Evolutionary conservation across 2,797 vertebrate species (phyloP).

Genomic region (Taenioides sp.): DNA sequence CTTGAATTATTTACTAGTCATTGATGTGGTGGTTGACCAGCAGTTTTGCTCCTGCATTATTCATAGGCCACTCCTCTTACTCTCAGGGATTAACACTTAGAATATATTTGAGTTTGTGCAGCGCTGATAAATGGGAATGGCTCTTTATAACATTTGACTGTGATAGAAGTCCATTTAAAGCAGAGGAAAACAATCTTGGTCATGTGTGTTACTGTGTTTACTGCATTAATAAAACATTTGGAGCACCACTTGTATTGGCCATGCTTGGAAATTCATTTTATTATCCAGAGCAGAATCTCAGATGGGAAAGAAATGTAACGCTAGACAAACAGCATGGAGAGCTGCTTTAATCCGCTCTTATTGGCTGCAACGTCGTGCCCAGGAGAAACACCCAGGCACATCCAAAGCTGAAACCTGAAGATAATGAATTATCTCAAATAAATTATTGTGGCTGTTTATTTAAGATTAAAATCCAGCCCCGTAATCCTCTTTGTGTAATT

Average conservation of each 20-base stretch:
- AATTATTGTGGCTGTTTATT: conserved; percentile 37
- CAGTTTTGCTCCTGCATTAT: conserved; percentile 79
- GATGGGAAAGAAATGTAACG: conserved; percentile 26
- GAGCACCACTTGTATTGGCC: neutral
- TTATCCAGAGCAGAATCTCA: conserved; percentile 26
- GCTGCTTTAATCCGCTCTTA: conserved; percentile 18
- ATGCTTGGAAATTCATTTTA: conserved; percentile 28
- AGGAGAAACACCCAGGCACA: conserved; percentile 36
- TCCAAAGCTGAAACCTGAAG: conserved; percentile 38
- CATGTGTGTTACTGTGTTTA: conserved; percentile 19
- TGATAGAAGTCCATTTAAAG: conserved; percentile 23
- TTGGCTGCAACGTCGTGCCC: conserved; percentile 24
- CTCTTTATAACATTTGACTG: conserved; percentile 35
- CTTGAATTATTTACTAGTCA: conserved; percentile 79
- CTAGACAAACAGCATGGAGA: conserved; percentile 40
- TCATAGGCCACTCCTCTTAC: conserved; percentile 63
- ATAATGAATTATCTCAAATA: conserved; percentile 48
- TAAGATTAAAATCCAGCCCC: conserved; percentile 30
- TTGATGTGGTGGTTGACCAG: conserved; percentile 76
- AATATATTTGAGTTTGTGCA: conserved; percentile 65
- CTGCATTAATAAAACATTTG: conserved; percentile 24
- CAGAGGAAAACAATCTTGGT: conserved; percentile 33
- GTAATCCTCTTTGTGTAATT: conserved; percentile 41
- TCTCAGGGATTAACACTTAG: conserved; percentile 64
- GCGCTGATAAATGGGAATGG: conserved; percentile 37